phyloP scores from a whole-genome alignment of 2,113 vertebrate species.

The Chaetorhynchus papuensis region DNA sequence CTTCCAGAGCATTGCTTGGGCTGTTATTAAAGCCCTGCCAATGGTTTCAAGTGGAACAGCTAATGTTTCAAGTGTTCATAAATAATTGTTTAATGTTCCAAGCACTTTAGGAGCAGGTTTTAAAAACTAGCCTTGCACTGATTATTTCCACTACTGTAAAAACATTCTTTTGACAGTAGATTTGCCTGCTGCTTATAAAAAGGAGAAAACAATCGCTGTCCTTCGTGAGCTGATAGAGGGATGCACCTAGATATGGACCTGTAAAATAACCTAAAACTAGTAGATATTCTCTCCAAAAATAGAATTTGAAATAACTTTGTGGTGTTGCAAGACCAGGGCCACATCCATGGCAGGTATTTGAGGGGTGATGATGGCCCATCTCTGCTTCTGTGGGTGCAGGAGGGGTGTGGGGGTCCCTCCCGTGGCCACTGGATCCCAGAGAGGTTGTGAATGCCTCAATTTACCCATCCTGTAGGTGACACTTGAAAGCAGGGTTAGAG shows the following conservation, averaged over 20 bases:
- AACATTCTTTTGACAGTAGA: not conserved
- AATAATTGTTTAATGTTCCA: slow-evolving; percentile 69
- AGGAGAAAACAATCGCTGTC: not conserved
- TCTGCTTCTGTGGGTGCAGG: not conserved
- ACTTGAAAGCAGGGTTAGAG: not conserved
- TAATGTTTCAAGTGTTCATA: slow-evolving; percentile 67
- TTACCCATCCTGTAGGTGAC: not conserved
- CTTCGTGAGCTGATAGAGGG: not conserved
- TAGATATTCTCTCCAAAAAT: not conserved
- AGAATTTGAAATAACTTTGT: not conserved
- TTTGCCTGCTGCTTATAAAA: not conserved
- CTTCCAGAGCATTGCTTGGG: slow-evolving; percentile 56
- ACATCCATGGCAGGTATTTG: too few species aligned
- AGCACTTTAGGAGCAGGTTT: slow-evolving; percentile 58
- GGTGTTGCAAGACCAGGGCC: not conserved
- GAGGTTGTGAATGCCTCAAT: not conserved
- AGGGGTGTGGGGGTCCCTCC: not conserved
- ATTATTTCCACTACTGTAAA: slow-evolving; percentile 47
- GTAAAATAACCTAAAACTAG: not conserved
- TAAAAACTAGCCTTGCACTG: slow-evolving; percentile 50
- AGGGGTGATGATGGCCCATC: not conserved
- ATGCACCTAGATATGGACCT: fast-evolving
- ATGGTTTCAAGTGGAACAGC: slow-evolving; percentile 62
- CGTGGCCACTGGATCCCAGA: not conserved
- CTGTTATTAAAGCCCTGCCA: slow-evolving; percentile 57